These are phyloP conservation scores for Bryconaethiops microstoma DNA, from an alignment of 2,797 vertebrate species.

Conservation along the genomic window DNA sequence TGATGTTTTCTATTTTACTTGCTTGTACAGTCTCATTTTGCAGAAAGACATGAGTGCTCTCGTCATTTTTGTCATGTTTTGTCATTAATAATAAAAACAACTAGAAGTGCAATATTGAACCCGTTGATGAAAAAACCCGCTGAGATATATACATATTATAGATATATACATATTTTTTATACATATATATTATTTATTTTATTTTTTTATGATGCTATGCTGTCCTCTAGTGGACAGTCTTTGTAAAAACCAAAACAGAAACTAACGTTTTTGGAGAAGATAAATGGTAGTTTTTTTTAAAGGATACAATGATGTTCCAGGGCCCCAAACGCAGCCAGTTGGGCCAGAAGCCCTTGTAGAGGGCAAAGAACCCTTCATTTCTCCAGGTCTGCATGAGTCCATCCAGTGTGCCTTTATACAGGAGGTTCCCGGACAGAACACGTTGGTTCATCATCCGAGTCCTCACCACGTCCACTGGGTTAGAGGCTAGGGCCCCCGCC, in stretches of 20 bases:
- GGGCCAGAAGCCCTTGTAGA: conserved; percentile 98
- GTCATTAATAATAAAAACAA: too few relatives aligned
- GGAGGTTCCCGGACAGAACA: conserved; percentile 83
- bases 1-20: background rate
- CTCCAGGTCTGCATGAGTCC: conserved; percentile 95
- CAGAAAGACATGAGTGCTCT: too few relatives aligned
- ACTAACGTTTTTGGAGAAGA: too few relatives aligned
- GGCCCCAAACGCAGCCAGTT: conserved; percentile 97
- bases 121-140: too few relatives aligned
- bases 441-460: conserved; percentile 99
- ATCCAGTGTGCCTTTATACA: conserved; percentile 93
- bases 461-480: conserved; percentile 94
- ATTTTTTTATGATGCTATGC: background rate
- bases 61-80: too few relatives aligned
- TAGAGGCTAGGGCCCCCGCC: conserved; percentile 94
- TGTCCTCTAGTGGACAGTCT: conserved; percentile 41
- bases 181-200: too few relatives aligned
- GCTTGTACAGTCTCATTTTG: background rate
- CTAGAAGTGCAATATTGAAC: too few relatives aligned
- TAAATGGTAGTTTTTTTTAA: conserved; percentile 47
- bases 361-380: conserved; percentile 94
- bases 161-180: too few relatives aligned
- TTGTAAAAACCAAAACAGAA: background rate
- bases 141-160: too few relatives aligned
- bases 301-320: conserved; percentile 99